phyloP scores from a whole-genome alignment of 2,888 invertebrate species.

The Volucella inanis region DNA sequence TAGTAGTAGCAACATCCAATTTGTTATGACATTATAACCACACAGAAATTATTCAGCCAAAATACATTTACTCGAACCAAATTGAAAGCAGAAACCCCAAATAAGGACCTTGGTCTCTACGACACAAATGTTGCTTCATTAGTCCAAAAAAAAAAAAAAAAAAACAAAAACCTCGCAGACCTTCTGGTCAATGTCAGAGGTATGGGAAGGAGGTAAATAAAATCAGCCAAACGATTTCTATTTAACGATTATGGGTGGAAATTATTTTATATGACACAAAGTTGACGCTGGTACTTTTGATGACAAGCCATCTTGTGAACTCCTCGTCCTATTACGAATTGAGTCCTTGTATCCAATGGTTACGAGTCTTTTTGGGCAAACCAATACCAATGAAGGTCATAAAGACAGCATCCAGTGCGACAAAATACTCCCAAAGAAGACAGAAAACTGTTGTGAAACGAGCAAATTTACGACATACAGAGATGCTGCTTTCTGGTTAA shows the following conservation, averaged over 20 bases:
- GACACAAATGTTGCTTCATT: too few relatives aligned
- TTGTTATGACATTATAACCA: conserved; percentile 63
- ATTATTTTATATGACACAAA: conserved; percentile 53
- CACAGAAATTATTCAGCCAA: conserved; percentile 39
- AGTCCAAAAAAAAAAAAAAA: background rate
- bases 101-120: background rate
- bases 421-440: background rate
- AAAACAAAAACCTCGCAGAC: too few relatives aligned
- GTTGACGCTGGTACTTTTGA: conserved; percentile 31
- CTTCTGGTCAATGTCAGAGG: background rate
- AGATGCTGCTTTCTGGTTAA: conserved; percentile 42
- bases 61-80: background rate
- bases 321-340: background rate
- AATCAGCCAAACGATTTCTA: conserved; percentile 48
- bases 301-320: conserved; percentile 15
- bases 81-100: background rate
- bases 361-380: conserved; percentile 2
- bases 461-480: background rate
- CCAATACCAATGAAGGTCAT: background rate
- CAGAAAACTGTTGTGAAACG: conserved; percentile 16
- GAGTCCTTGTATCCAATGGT: background rate
- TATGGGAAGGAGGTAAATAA: conserved; percentile 30
- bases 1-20: conserved; percentile 43
- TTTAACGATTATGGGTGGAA: conserved; percentile 55
- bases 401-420: conserved; percentile 9